Base-by-base conservation (phyloP, 2,888 invertebrate genomes). In the Smittia sp. region DNA sequence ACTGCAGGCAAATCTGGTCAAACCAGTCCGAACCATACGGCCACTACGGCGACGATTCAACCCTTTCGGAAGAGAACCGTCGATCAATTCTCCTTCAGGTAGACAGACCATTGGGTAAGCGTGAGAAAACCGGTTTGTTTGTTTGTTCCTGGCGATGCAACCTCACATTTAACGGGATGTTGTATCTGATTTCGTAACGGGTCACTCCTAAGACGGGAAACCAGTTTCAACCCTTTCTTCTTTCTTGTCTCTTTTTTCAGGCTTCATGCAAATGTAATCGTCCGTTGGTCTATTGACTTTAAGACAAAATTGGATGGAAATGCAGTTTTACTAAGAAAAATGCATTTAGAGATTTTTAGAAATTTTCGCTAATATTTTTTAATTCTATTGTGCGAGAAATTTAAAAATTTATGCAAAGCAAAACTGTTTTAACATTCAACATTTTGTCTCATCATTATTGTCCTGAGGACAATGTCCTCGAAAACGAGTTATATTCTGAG, bases 81-180 rank as follows among this genome's bases (percentile, higher is more conserved):
- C 52, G 32, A 54, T 52, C 25, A 3, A 58, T 58, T 46, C 39
- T 66, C 3, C 18, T 15, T 68, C 68, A 68, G 68, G 68, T 68
- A 68, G 24, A 46, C 24, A 46, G 46, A 70, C 69, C 69, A 70
- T 32, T 70, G 69, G 69, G 52, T 70, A 70, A 70, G 27, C 69
- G 69, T 70, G 69, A 70, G 69, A 58, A 58, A 70, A 70, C 69
- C 69, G 69, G 69, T 70, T 58, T 67, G 13, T 67, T 41, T 27
- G 32, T 65, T 65, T 65, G 65, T 65, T 24, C 65, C 25, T 9
- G 22, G 7, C 65, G 13, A 18, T 46, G 46, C 11, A 46, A 38
- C 7, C 38, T 11, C n/a, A 11, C 54, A 6, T 3, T 22, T 13
- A 62, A 65, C 65, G 65, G 65, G 27, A 27, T 65, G 4, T 62